Conservation (phyloP, 1,140 invertebrate genomes). For the Chlorops oryzae region DNA sequence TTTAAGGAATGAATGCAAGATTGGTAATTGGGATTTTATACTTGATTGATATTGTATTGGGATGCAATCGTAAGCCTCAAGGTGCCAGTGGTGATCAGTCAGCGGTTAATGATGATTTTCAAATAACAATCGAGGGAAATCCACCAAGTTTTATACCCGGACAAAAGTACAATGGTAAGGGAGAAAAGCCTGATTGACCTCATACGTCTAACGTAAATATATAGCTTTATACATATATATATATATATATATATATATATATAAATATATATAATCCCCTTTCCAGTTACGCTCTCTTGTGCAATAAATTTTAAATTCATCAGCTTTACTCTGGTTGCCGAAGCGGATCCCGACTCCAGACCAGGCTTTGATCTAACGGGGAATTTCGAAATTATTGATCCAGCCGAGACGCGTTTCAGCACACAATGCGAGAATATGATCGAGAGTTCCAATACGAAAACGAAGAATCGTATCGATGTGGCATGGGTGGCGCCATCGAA, state of each 20-base stretch:
- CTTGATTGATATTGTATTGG: conserved; percentile 1
- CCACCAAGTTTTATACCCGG: conserved; percentile 61
- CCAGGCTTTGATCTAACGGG: conserved; percentile 42
- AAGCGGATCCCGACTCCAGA: conserved; percentile 48
- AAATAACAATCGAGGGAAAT: conserved; percentile 57
- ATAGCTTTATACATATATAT: no score
- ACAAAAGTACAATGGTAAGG: conserved; percentile 58
- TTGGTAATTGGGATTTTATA: neutral
- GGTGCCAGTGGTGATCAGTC: conserved; percentile 38
- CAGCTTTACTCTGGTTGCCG: conserved; percentile 63
- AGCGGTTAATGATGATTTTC: conserved; percentile 53
- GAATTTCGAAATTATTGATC: conserved; percentile 56
- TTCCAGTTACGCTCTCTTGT: conserved; percentile 30
- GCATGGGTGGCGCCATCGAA: conserved; percentile 74
- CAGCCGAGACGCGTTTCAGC: conserved; percentile 62
- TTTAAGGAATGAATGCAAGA: neutral
- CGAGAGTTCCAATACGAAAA: conserved; percentile 60
- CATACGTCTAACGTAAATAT: no score
- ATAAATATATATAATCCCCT: no score
- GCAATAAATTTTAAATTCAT: conserved; percentile 56
- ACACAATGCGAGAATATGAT: conserved; percentile 71
- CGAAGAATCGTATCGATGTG: conserved; percentile 61
- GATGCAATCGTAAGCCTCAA: conserved; percentile 30
- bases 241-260: no score
- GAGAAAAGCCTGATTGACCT: no score